phyloP scores from a whole-genome alignment of 2,797 vertebrate genomes.

The Xenentodon cancila region DNA sequence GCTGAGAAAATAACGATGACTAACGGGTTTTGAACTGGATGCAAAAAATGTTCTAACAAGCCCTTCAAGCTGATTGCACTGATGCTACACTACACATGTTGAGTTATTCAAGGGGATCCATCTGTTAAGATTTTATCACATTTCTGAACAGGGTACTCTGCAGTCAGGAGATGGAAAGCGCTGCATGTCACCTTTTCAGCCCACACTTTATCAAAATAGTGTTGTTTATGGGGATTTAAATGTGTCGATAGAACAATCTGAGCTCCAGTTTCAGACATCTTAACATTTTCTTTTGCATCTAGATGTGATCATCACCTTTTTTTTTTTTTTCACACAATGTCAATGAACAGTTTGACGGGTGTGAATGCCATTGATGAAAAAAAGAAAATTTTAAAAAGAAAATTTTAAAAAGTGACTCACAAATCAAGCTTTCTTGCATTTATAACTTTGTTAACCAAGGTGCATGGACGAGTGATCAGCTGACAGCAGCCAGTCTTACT shows the following conservation, averaged over 20 bases:
- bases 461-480: too few species aligned
- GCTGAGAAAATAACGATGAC: constrained; percentile 17
- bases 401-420: too few species aligned
- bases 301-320: constrained; percentile 16
- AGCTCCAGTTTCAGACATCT: not conserved
- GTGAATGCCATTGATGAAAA: too few species aligned
- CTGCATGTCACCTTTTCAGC: not conserved
- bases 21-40: constrained; percentile 27
- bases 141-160: constrained; percentile 15
- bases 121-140: constrained; percentile 30
- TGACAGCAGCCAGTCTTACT: too few species aligned
- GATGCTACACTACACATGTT: constrained; percentile 15
- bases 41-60: constrained; percentile 5
- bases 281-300: not conserved
- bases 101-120: constrained; percentile 26
- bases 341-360: constrained; percentile 5
- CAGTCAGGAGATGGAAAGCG: not conserved
- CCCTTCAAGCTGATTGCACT: constrained; percentile 7
- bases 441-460: too few species aligned
- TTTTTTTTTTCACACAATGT: too few species aligned
- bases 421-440: too few species aligned
- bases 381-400: too few species aligned
- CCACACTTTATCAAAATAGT: constrained; percentile 4
- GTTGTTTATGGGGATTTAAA: too few species aligned
- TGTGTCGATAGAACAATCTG: not conserved